Evolutionary conservation across 1,140 invertebrate species (phyloP).

Genomic region (Ceratina japonica): DNA sequence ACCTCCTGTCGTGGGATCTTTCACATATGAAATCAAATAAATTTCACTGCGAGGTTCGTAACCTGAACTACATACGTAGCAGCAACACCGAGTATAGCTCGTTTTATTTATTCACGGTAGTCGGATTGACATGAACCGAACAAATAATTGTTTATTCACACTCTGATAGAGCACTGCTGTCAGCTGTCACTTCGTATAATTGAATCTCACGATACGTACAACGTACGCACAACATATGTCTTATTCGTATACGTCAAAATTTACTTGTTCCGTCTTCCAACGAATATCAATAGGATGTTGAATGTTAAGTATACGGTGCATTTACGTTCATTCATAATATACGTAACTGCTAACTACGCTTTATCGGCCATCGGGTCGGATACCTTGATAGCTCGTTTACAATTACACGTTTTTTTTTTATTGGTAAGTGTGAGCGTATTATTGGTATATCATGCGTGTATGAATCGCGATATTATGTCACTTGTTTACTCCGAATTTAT

Average conservation of each 20-base stretch:
- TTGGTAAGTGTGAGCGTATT: not conserved
- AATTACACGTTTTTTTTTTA: conserved; percentile 11
- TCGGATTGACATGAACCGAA: not conserved
- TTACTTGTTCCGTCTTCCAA: not conserved
- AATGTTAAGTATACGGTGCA: not conserved
- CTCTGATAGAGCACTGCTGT: not conserved
- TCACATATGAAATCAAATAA: not conserved
- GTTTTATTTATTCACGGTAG: not conserved
- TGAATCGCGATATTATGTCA: too few species aligned
- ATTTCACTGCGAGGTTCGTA: not conserved
- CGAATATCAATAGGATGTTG: not conserved
- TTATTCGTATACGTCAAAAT: not conserved
- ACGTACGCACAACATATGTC: too few species aligned
- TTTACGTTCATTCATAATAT: conserved; percentile 29
- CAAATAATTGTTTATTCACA: conserved; percentile 11
- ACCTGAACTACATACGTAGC: too few species aligned
- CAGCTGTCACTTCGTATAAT: conserved; percentile 16
- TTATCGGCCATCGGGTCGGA: not conserved
- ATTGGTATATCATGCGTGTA: too few species aligned
- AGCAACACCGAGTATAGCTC: too few species aligned
- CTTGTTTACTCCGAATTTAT: too few species aligned
- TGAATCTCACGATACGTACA: not conserved
- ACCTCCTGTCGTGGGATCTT: not conserved
- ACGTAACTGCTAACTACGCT: not conserved
- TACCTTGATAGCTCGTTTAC: conserved; percentile 4